Evolutionary conservation across 2,797 vertebrate species (phyloP).

Genomic region (Hemibagrus guttatus): DNA sequence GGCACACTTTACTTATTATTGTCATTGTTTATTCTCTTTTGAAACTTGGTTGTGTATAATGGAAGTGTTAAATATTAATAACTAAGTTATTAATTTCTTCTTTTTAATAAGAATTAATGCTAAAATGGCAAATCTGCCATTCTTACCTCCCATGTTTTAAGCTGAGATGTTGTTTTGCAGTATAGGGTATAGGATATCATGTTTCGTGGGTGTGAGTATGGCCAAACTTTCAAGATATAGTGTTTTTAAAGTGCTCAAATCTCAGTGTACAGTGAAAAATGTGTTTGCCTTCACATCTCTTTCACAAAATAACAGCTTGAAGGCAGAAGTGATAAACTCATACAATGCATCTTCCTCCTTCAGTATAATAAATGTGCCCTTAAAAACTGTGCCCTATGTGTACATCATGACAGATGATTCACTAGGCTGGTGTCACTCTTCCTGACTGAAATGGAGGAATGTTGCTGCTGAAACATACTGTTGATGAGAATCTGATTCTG

Average conservation of each 20-base stretch:
- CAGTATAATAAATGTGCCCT: conserved; percentile 10
- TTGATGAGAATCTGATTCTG: conserved; percentile 34
- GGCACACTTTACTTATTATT: too few species aligned
- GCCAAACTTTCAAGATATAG: not conserved
- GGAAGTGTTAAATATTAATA: not conserved
- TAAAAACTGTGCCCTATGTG: not conserved
- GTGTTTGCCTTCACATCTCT: not conserved
- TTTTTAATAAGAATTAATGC: not conserved
- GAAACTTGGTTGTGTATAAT: not conserved
- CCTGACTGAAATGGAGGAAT: conserved; percentile 13
- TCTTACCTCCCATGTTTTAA: not conserved
- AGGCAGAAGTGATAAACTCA: not conserved
- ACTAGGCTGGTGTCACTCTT: conserved; percentile 2
- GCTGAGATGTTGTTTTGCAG: not conserved
- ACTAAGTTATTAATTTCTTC: too few species aligned
- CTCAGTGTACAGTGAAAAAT: not conserved
- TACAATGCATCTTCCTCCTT: conserved; percentile 18
- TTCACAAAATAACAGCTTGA: not conserved
- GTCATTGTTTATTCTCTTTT: not conserved
- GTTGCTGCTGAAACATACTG: conserved; percentile 19
- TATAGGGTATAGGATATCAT: too few species aligned
- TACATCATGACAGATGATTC: conserved; percentile 16
- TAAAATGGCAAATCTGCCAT: not conserved
- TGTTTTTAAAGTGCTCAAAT: not conserved
- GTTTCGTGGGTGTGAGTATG: not conserved